Evolutionary conservation across 2,888 invertebrate genomes (phyloP).

Genomic region (Aspidiotus rigidus): DNA sequence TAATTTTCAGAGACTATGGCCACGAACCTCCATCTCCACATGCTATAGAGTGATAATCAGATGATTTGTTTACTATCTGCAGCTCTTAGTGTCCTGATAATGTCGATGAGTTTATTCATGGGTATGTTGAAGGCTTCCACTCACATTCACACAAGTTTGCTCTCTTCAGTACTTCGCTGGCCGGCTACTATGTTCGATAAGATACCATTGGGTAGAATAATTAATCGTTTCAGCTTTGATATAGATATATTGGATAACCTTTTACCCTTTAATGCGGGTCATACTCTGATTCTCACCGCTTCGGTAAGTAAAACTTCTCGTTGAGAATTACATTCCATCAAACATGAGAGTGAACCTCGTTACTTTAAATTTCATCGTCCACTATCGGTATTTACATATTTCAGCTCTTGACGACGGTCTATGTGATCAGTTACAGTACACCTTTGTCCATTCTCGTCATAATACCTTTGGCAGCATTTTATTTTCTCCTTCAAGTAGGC

Average conservation of each 20-base stretch:
- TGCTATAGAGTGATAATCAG: no score
- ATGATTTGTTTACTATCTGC: no score
- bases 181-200: slow-evolving; percentile 49
- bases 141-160: slow-evolving; percentile 31
- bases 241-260: slow-evolving; percentile 58
- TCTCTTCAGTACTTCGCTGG: slow-evolving; percentile 48
- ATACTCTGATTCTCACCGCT: no score
- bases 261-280: slow-evolving; percentile 43
- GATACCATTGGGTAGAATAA: slow-evolving; percentile 47
- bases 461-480: slow-evolving; percentile 67
- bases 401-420: slow-evolving; percentile 74
- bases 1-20: no score
- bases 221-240: slow-evolving; percentile 48
- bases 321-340: no score
- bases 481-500: slow-evolving; percentile 63
- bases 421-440: slow-evolving; percentile 78
- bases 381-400: slow-evolving; percentile 39
- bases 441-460: slow-evolving; percentile 71
- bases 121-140: no score
- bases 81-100: no score
- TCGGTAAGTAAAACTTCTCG: no score
- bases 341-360: no score
- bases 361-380: no score
- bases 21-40: no score
- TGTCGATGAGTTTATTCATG: no score